Percentiles rank a stretch among this genome's conserved stretches.
Evolutionary conservation across 2,797 vertebrate species (phyloP).

Genomic region (Morus bassanus): DNA sequence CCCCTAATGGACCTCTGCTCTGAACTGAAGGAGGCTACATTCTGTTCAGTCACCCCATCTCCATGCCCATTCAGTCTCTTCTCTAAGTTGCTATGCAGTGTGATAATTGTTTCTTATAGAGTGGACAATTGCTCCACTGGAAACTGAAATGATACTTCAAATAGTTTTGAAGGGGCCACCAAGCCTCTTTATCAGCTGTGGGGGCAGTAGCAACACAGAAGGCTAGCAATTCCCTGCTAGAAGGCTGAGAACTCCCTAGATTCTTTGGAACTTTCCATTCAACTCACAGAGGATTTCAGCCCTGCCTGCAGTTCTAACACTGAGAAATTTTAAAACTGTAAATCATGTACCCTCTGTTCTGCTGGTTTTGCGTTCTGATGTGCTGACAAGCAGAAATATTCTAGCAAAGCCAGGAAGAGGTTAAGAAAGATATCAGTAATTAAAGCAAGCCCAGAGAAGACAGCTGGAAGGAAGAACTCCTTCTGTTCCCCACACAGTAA

Average conservation of each 20-base stretch:
- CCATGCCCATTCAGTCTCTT: background rate
- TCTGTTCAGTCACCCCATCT: background rate
- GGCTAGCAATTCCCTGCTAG: background rate
- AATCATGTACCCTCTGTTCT: background rate
- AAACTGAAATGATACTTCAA: background rate
- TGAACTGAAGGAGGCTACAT: background rate
- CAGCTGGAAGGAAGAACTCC: slow-evolving; percentile 7
- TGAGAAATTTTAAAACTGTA: background rate
- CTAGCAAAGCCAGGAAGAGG: background rate
- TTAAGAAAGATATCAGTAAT: slow-evolving; percentile 8
- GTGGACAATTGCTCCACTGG: background rate
- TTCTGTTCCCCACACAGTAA: slow-evolving; percentile 34
- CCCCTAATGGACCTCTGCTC: background rate
- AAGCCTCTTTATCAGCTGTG: background rate
- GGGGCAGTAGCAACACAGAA: background rate
- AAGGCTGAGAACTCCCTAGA: background rate
- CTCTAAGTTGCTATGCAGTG: background rate
- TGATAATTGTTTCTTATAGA: background rate
- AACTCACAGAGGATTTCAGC: background rate
- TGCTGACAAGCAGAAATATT: background rate
- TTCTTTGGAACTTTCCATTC: background rate
- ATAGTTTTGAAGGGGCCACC: background rate
- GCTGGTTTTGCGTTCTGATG: background rate
- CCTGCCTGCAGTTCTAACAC: background rate
- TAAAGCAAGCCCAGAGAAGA: slow-evolving; percentile 29